Percentiles rank a stretch among this genome's conserved stretches.
Conservation (phyloP, 2,113 vertebrate species). For the Petromus typicus region DNA sequence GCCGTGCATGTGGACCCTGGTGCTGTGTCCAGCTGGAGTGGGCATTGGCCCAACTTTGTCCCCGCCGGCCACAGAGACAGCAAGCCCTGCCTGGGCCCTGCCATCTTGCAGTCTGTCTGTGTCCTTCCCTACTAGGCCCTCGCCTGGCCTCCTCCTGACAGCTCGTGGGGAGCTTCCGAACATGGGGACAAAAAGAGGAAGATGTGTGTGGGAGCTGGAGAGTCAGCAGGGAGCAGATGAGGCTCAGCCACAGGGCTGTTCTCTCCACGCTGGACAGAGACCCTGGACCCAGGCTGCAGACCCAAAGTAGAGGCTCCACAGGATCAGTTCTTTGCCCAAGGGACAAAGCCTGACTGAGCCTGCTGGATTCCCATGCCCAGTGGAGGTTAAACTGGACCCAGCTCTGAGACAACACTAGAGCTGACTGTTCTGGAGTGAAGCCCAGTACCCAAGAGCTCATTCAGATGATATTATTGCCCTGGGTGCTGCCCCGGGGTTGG, state of each 20-base stretch:
- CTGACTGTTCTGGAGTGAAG: not conserved
- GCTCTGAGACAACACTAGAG: not conserved
- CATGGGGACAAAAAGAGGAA: not conserved
- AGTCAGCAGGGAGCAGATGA: not conserved
- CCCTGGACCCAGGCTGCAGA: not conserved
- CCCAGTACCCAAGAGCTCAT: not conserved
- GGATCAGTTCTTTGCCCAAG: too few relatives aligned
- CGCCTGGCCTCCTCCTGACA: not conserved
- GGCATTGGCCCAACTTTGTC: not conserved
- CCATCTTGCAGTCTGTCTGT: not conserved
- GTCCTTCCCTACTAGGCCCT: not conserved
- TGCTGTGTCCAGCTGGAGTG: not conserved
- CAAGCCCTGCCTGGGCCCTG: too few relatives aligned
- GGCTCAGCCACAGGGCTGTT: not conserved
- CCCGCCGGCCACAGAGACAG: not conserved
- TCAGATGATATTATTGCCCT: not conserved
- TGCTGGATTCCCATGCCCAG: not conserved
- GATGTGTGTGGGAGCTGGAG: not conserved
- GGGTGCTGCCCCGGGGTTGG: fast-evolving
- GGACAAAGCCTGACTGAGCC: not conserved
- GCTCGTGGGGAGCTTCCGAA: constrained; percentile 1
- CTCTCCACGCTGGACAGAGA: not conserved
- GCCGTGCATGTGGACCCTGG: not conserved
- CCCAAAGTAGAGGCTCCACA: not conserved
- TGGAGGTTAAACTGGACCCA: not conserved